phyloP scores from a whole-genome alignment of 2,888 invertebrate genomes.

The Meandrusa payeni region DNA sequence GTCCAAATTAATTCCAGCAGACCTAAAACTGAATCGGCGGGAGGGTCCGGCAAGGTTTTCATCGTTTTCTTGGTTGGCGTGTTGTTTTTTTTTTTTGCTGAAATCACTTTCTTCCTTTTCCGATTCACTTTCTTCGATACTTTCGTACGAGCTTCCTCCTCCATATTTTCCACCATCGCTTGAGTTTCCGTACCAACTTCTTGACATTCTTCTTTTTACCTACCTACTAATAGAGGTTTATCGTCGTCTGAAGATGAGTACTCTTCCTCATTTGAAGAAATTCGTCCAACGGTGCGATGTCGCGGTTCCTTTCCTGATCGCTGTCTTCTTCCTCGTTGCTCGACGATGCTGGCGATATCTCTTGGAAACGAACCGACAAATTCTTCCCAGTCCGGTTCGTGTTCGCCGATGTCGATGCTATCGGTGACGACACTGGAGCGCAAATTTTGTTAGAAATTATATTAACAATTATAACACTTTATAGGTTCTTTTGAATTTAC shows the following conservation, averaged over 20 bases:
- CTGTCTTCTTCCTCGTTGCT: slow-evolving; percentile 1
- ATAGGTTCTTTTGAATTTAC: too few relatives aligned
- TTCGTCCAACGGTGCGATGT: slow-evolving; percentile 2
- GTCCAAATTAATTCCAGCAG: slow-evolving; percentile 20
- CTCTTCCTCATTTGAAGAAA: slow-evolving; percentile 13
- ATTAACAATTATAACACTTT: too few relatives aligned
- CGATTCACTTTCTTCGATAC: not conserved
- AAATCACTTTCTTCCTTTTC: not conserved
- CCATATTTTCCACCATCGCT: slow-evolving; percentile 8
- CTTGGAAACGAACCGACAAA: slow-evolving; percentile 19
- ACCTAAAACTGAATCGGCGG: slow-evolving; percentile 11
- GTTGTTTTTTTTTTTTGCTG: not conserved
- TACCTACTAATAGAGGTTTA: too few relatives aligned
- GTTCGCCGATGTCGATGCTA: not conserved
- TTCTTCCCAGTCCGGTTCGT: slow-evolving; percentile 8
- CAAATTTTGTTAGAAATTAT: too few relatives aligned
- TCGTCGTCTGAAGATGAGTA: slow-evolving; percentile 8
- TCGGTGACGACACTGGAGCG: slow-evolving; percentile 18
- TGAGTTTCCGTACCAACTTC: not conserved
- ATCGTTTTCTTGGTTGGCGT: not conserved
- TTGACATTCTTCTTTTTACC: not conserved
- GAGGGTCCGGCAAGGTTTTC: slow-evolving; percentile 4
- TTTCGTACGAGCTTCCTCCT: not conserved
- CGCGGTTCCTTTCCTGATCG: not conserved
- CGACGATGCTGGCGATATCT: not conserved